These are phyloP conservation scores for Daphoenositta chrysoptera DNA, from an alignment of 2,113 vertebrate species.

Conservation along the genomic window DNA sequence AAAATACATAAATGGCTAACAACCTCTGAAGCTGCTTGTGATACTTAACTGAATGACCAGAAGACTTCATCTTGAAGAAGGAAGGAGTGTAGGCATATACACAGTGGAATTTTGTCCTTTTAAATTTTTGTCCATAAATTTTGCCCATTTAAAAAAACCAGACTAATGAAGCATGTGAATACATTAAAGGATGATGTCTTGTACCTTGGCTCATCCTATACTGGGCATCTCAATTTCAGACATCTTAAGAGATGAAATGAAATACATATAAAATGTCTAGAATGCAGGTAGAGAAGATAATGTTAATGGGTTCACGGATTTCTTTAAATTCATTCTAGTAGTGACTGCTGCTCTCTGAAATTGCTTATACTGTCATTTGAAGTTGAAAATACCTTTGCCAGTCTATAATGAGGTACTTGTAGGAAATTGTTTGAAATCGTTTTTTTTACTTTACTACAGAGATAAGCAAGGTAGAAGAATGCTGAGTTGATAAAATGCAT, in stretches of 20 bases:
- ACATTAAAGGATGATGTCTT: neutral
- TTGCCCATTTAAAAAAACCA: neutral
- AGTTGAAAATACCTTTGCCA: neutral
- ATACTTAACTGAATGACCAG: neutral
- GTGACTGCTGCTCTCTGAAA: neutral
- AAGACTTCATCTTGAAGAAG: neutral
- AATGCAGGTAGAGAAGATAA: neutral
- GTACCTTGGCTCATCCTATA: neutral
- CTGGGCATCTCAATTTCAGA: neutral
- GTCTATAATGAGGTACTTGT: neutral
- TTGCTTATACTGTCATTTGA: neutral
- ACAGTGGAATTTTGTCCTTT: neutral
- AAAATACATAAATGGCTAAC: neutral
- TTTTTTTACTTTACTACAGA: neutral
- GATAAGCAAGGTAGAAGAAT: neutral
- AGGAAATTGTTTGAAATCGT: neutral
- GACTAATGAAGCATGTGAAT: neutral
- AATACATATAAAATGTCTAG: neutral
- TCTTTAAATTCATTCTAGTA: neutral
- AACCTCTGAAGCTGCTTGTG: neutral
- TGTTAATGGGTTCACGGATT: neutral
- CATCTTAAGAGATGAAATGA: neutral
- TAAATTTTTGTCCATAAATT: too few relatives aligned
- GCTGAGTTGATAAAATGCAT: neutral
- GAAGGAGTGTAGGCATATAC: neutral